Evolutionary conservation across 2,888 invertebrate genomes (phyloP), one percentile per base, ranked within the genome.

Genomic region (Isotomurus palustris): DNA sequence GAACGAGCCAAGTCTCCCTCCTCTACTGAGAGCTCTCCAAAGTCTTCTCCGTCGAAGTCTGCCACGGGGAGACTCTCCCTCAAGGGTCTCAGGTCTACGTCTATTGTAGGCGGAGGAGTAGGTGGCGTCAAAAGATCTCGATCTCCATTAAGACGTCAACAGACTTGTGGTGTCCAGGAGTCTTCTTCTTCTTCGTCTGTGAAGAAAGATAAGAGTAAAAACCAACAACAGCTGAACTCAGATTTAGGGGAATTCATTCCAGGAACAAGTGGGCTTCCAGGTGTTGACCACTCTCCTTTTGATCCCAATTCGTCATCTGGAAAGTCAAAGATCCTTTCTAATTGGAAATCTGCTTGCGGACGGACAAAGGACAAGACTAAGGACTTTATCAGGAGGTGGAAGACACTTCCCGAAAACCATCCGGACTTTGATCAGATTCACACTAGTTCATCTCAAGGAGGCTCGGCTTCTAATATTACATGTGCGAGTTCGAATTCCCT

Each of bases 281-380:
- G 44, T 19, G 63, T 62, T 12, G 68, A 68, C 48, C 64, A 66
- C 28, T 68, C 64, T 10, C 47, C 47, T 4, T 27, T 27, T 27
- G 43, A 43, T 5, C 10, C 17, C 24, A 12, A 43, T 12, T 17
- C 5, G 4, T 19, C 12, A 8, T n/a, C 17, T 5, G n/a, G 38
- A 14, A 8, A 40, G 19, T 78, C 83, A 48, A 86, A 85, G 73
- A 83, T 85, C 73, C 84, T 86, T 73, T 80, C 83, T 5, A 86
- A 86, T 72, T 86, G 86, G 86, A 80, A 81, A 67, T 83, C 84
- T 70, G 86, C 86, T 71, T 86, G 86, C 75, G 86, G 85, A 74
- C 83, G 84, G 72, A 86, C 86, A 24, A 84, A 83, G 72, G 86
- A 86, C 72, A 81, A 82, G 73, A 86, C 86, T 3, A 84, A 84